Evolutionary conservation across 2,797 vertebrate genomes (phyloP).

Genomic region (Coilia nasus): DNA sequence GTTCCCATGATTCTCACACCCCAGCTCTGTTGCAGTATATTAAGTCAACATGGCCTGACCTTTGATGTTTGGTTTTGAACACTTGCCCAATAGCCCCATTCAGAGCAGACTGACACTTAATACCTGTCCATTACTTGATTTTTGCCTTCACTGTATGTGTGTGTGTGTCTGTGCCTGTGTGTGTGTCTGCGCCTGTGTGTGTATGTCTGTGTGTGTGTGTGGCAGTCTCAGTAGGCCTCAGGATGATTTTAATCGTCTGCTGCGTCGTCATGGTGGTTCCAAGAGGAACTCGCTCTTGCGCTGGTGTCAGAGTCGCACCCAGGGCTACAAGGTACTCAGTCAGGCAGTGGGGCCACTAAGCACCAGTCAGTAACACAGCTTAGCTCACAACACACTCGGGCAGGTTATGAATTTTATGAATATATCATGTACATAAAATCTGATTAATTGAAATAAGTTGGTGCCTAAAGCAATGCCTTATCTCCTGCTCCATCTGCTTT

Average conservation of each 20-base stretch:
- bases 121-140: background rate
- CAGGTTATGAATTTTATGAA: no score
- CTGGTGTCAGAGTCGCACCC: constrained; percentile 81
- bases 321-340: constrained; percentile 77
- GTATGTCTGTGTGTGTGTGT: background rate
- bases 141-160: background rate
- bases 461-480: no score
- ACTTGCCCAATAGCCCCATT: background rate
- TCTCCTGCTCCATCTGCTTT: background rate
- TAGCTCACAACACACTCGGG: background rate
- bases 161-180: background rate
- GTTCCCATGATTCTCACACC: background rate
- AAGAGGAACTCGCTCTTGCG: constrained; percentile 82
- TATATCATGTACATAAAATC: no score
- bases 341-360: background rate
- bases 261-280: constrained; percentile 81
- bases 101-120: constrained; percentile 1
- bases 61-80: constrained; percentile 26
- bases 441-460: no score
- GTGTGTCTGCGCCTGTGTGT: constrained; percentile 37
- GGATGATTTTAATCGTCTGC: constrained; percentile 76
- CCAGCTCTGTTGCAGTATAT: constrained; percentile 11
- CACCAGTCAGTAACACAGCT: background rate
- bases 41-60: background rate
- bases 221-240: constrained; percentile 65